Base-by-base conservation (phyloP, 2,888 invertebrate genomes). In the Lamellibrachia columna region DNA sequence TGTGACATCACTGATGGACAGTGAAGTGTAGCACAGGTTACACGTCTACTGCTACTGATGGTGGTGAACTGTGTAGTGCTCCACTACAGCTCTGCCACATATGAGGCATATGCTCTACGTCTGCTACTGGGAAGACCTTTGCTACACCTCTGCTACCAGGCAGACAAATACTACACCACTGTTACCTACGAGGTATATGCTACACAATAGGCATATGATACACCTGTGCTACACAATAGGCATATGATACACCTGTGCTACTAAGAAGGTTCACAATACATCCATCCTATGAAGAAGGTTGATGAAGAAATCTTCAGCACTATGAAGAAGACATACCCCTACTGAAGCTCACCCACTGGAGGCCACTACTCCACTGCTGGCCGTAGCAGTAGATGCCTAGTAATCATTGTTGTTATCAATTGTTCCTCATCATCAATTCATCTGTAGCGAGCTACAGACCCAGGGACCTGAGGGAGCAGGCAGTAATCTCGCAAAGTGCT, bases 401-500 rank as follows among this genome's bases (percentile, higher is more conserved):
- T n/a, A 75, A 75, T 22, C 75, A 75, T 75, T n/a, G n/a, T 75
- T 22, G 75, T 75, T 75, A 75, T 75, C 75, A 75, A 75, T 75
- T 15, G 15, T 75, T 75, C n/a, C 6, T 75, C 22, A n/a, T 75
- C n/a, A n/a, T 75, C 22, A 15, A 15, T 15, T 22, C 75, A 0
- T 40, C 40, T 40, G 40, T 40, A 40, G 40, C 15, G 75, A 55
- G 55, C 55, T 55, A 7, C 55, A 3, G 75, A 6, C n/a, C 75
- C 6, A n/a, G 22, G 22, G 3, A 6, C 75, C 22, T 22, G 75
- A 22, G 75, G 75, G 75, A 75, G 75, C 75, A 75, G 2, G 75
- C 75, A 75, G 75, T 75, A 75, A 75, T 75, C 75, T 75, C 75
- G 22, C n/a, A 75, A n/a, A 75, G 75, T 75, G 75, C 75, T 75